Evolutionary conservation across 1,140 invertebrate genomes (phyloP), one percentile per base, ranked within the genome.

Genomic region (Apis florea): DNA sequence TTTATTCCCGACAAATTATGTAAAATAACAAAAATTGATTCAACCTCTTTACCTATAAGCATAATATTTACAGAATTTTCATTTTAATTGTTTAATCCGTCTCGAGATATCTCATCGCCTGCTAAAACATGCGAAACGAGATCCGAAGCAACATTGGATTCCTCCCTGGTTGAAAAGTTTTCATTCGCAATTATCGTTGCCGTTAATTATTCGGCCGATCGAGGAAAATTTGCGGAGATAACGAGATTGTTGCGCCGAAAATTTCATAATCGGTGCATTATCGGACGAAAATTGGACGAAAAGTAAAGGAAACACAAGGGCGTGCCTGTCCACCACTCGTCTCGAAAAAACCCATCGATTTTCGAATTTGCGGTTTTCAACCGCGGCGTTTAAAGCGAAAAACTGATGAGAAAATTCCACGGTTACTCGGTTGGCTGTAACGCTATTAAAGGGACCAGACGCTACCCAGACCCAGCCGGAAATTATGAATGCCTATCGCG

Each of bases 301-400:
- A 15, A 56, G 61, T 53, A 64, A 73, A 64, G 59, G 31, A 31
- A 40, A 53, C 58, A 1, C 26, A 1, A 1, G 53, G 3, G 2
- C 10, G 26, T 0, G 0, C n/a, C n/a, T n/a, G n/a, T n/a, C n/a
- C n/a, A n/a, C 19, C 70, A 51, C 40, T 80, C 53, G 64, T 84
- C 64, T 81, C n/a, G 15, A 75, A 40, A 40, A 40, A 51, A 21
- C 77, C 77, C 24, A 85, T 85, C 83, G 74, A 75, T 82, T 72
- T 85, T 78, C 51, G 70, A 85, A 78, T 85, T 82, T 74, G 79
- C 63, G 79, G 79, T 82, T 77, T 76, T 69, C 68, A 64, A 53
- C 64, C 24, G 58, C 81, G 79, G 58, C 81, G 79, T 85, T 82
- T 58, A 54, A 68, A 21, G 26, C 19, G 58, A 53, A 49, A 72